phyloP scores from a whole-genome alignment of 2,113 vertebrate genomes.

The Gavia stellata region DNA sequence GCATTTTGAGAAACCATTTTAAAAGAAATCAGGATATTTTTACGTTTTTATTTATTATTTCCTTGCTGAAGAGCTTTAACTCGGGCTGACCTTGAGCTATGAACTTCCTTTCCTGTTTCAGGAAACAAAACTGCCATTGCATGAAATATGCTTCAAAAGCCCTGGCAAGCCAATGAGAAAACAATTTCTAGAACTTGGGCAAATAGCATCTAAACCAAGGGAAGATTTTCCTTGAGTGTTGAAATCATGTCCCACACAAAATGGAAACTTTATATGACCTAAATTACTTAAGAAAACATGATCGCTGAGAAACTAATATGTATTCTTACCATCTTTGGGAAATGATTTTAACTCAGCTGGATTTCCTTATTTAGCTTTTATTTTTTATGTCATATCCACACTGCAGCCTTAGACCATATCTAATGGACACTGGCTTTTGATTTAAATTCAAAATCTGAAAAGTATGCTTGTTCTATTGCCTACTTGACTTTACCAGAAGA shows the following conservation, averaged over 20 bases:
- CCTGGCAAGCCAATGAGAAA: slow-evolving; percentile 3
- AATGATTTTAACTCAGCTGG: slow-evolving; percentile 52
- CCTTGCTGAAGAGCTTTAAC: slow-evolving; percentile 31
- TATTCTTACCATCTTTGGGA: slow-evolving; percentile 10
- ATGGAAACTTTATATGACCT: background rate
- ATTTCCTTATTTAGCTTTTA: slow-evolving; percentile 32
- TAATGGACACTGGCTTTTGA: background rate
- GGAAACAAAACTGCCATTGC: slow-evolving; percentile 42
- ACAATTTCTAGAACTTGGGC: background rate
- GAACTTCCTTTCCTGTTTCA: slow-evolving; percentile 34
- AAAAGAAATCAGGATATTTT: slow-evolving; percentile 50
- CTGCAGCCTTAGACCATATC: background rate
- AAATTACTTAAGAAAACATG: background rate
- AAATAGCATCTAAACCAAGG: slow-evolving; percentile 26
- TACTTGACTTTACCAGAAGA: slow-evolving; percentile 25
- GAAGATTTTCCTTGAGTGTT: slow-evolving; percentile 38
- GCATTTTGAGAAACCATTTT: slow-evolving; percentile 51
- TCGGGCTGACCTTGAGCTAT: slow-evolving; percentile 11
- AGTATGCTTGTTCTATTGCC: slow-evolving; percentile 9
- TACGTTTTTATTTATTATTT: slow-evolving; percentile 30
- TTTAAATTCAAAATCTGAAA: background rate
- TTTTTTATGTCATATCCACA: slow-evolving; percentile 17
- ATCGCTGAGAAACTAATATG: background rate
- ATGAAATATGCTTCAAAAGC: slow-evolving; percentile 44
- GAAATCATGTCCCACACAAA: slow-evolving; percentile 51